Percentiles rank a stretch among this genome's conserved stretches.
Conservation (phyloP, 2,888 invertebrate genomes). For the Acanthacorydalis orientalis region DNA sequence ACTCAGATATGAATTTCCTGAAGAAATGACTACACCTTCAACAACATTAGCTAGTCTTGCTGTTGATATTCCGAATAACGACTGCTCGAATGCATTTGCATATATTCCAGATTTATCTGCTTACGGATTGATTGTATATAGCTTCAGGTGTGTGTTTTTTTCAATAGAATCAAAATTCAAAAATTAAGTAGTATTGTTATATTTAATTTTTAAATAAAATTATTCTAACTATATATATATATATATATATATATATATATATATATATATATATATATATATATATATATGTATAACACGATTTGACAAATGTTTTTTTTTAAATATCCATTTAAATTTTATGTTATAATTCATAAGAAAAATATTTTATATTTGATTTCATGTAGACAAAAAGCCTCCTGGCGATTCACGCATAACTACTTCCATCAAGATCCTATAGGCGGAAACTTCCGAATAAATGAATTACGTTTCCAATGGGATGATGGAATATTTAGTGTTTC, state of each 20-base stretch:
- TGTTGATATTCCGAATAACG: conserved; percentile 39
- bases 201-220: too few relatives aligned
- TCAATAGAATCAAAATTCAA: too few relatives aligned
- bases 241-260: too few relatives aligned
- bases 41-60: conserved; percentile 48
- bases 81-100: conserved; percentile 47
- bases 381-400: not conserved
- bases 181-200: too few relatives aligned
- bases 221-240: too few relatives aligned
- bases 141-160: conserved; percentile 10
- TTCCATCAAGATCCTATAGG: conserved; percentile 54
- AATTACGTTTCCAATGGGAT: conserved; percentile 58
- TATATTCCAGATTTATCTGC: conserved; percentile 52
- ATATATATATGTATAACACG: too few relatives aligned
- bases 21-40: conserved; percentile 26
- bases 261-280: too few relatives aligned
- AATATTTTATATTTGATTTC: too few relatives aligned
- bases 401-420: conserved; percentile 41
- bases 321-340: too few relatives aligned
- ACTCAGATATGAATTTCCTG: conserved; percentile 35
- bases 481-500: conserved; percentile 61
- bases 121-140: conserved; percentile 39
- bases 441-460: conserved; percentile 49
- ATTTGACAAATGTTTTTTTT: too few relatives aligned
- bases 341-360: too few relatives aligned